phyloP scores from a whole-genome alignment of 1,140 invertebrate genomes.

The Drosophila aff. region DNA sequence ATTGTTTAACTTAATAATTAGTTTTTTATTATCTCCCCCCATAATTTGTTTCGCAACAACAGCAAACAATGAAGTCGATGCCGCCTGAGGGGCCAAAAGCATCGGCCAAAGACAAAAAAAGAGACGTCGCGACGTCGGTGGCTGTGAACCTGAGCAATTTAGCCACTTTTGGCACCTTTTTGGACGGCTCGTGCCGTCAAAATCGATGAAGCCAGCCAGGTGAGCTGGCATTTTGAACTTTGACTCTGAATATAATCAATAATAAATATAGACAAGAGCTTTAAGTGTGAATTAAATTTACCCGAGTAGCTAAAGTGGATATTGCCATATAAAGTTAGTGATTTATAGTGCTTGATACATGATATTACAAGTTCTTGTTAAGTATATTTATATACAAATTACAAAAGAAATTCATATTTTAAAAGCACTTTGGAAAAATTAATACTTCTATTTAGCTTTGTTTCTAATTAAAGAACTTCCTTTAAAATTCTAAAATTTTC shows the following conservation, averaged over 20 bases:
- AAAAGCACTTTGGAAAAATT: neutral
- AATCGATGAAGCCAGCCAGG: constrained; percentile 9
- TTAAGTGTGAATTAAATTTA: neutral
- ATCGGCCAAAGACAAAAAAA: constrained; percentile 36
- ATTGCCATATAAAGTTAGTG: neutral
- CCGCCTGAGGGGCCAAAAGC: constrained; percentile 46
- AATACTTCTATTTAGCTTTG: neutral
- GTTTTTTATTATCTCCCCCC: constrained; percentile 61
- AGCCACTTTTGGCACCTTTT: constrained; percentile 69
- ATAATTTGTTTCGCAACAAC: constrained; percentile 53
- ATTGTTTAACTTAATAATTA: constrained; percentile 82
- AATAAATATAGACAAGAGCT: neutral
- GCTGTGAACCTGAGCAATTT: constrained; percentile 54
- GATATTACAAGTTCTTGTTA: neutral
- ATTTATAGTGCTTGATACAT: neutral
- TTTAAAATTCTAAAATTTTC: neutral
- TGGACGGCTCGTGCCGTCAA: constrained; percentile 61
- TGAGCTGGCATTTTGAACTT: constrained; percentile 57
- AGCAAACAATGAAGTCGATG: constrained; percentile 56
- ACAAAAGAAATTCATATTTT: too few species aligned
- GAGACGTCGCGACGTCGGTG: constrained; percentile 36
- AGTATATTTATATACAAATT: neutral
- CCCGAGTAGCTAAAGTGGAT: neutral
- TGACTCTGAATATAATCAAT: constrained; percentile 34
- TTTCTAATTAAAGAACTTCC: neutral